Conservation (phyloP, 2,888 invertebrate species). For the Pinctada fucata region DNA sequence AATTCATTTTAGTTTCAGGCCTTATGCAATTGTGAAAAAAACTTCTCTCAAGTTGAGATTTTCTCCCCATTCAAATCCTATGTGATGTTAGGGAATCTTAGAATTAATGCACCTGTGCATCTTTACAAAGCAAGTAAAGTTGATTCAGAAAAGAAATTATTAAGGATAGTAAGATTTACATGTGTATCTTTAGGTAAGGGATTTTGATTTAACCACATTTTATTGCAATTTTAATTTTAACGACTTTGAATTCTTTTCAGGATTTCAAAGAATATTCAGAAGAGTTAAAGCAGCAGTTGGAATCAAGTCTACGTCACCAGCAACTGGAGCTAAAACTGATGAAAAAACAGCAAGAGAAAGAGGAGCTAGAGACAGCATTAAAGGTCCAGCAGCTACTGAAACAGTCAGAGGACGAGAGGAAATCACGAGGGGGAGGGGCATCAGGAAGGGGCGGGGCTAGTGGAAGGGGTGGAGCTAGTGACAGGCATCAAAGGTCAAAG, state of each 20-base stretch:
- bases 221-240: no score
- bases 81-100: no score
- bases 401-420: constrained; percentile 20
- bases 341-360: constrained; percentile 40
- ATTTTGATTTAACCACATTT: no score
- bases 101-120: no score
- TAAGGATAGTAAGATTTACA: no score
- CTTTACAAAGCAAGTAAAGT: no score
- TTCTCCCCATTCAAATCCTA: no score
- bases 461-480: not conserved
- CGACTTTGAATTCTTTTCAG: constrained; percentile 16
- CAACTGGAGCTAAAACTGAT: constrained; percentile 61
- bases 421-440: not conserved
- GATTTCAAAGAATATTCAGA: constrained; percentile 45
- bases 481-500: not conserved
- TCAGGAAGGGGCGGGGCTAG: not conserved
- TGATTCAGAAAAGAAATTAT: no score
- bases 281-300: constrained; percentile 57
- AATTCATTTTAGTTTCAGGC: no score
- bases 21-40: no score
- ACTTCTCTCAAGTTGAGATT: no score
- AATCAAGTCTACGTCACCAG: constrained; percentile 63
- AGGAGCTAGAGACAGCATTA: constrained; percentile 38
- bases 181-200: no score
- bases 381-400: constrained; percentile 33